Evolutionary conservation across 2,113 vertebrate species (phyloP).

Genomic region (Mustela lutreola): DNA sequence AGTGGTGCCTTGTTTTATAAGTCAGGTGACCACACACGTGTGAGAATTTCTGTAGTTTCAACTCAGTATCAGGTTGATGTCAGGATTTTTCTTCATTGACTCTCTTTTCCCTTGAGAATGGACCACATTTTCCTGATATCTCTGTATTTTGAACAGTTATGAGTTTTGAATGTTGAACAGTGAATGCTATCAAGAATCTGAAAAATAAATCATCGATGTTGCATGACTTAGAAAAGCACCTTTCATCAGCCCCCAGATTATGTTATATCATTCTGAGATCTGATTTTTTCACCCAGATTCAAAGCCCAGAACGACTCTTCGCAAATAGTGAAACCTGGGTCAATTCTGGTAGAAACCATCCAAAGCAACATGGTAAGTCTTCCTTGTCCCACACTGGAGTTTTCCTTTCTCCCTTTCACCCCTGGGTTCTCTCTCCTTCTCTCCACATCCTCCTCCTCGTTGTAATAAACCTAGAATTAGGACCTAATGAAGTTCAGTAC

Average conservation of each 20-base stretch:
- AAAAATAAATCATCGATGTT: not conserved
- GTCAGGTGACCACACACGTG: not conserved
- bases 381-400: not conserved
- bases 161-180: not conserved
- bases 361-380: constrained; percentile 66
- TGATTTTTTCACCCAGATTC: constrained; percentile 52
- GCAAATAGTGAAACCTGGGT: constrained; percentile 45
- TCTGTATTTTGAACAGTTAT: not conserved
- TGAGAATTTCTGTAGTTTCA: not conserved
- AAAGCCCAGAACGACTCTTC: constrained; percentile 62
- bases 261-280: not conserved
- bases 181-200: not conserved
- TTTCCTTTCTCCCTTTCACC: not conserved
- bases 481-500: not conserved
- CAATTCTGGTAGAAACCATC: constrained; percentile 53
- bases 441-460: fast-evolving
- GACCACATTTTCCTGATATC: not conserved
- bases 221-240: constrained; percentile 8
- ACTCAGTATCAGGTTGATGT: not conserved
- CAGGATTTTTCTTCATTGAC: not conserved
- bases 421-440: not conserved
- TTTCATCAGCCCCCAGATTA: not conserved
- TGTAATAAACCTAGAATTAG: not conserved
- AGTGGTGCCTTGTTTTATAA: not conserved
- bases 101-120: not conserved